Evolutionary conservation across 2,888 invertebrate genomes (phyloP).

Genomic region (Cyclophora albipunctata): DNA sequence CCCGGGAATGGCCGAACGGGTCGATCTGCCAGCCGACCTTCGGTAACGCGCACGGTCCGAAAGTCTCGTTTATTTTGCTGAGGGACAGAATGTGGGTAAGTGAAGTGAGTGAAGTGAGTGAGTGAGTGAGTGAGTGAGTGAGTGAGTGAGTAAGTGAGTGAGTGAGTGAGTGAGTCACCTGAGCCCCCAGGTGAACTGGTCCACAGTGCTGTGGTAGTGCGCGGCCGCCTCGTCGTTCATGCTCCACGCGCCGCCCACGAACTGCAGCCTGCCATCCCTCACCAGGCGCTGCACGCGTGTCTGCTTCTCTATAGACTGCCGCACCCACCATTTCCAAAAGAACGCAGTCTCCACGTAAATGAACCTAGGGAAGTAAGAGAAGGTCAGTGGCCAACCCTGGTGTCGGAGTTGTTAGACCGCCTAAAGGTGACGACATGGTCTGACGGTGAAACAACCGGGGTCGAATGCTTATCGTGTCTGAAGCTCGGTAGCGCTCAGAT

Average conservation of each 20-base stretch:
- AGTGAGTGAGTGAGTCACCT: slow-evolving; percentile 38
- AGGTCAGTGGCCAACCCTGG: background rate
- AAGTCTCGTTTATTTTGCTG: slow-evolving; percentile 78
- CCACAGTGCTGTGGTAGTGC: slow-evolving; percentile 82
- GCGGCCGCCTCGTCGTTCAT: slow-evolving; percentile 88
- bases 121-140: no score
- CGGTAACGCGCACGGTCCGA: slow-evolving; percentile 83
- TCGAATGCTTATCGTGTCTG: no score
- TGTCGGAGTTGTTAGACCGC: no score
- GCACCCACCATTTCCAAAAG: slow-evolving; percentile 89
- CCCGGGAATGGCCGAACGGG: slow-evolving; percentile 90
- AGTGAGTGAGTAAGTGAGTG: no score
- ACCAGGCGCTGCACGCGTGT: slow-evolving; percentile 80
- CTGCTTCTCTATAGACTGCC: slow-evolving; percentile 76
- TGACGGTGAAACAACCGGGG: no score
- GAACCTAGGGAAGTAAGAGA: slow-evolving; percentile 73
- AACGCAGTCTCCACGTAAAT: slow-evolving; percentile 93
- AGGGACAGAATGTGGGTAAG: background rate
- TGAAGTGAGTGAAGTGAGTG: no score
- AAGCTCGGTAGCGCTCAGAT: no score
- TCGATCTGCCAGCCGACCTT: slow-evolving; percentile 89
- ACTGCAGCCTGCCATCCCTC: slow-evolving; percentile 82
- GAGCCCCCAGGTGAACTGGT: slow-evolving; percentile 85
- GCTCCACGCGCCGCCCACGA: slow-evolving; percentile 86
- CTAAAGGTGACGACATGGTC: no score